phyloP scores from a whole-genome alignment of 2,888 invertebrate species.

The Apotomis capreana region DNA sequence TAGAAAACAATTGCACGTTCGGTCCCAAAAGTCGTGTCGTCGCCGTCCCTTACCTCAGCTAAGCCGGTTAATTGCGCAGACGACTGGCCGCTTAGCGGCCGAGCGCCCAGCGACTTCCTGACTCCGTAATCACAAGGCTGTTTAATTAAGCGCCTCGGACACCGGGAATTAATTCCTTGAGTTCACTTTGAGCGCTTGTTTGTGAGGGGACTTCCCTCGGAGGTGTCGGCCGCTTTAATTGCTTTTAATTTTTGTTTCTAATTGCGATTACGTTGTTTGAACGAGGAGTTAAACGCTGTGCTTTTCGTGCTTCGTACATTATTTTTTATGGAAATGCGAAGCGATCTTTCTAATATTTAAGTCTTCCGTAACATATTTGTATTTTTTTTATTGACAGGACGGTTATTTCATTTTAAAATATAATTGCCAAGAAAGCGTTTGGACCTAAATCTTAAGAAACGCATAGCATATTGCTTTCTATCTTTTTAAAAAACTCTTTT shows the following conservation, averaged over 20 bases:
- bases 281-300: conserved; percentile 10
- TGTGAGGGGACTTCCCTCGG: conserved; percentile 57
- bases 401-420: too few relatives aligned
- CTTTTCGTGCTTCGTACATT: not conserved
- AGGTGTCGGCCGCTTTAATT: conserved; percentile 48
- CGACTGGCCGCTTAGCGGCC: conserved; percentile 70
- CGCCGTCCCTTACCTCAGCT: conserved; percentile 19
- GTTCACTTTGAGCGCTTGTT: conserved; percentile 49
- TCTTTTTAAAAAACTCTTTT: too few relatives aligned
- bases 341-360: not conserved
- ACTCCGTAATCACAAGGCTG: conserved; percentile 81
- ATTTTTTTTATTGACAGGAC: too few relatives aligned
- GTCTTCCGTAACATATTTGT: too few relatives aligned
- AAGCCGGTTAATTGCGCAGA: conserved; percentile 38
- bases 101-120: conserved; percentile 62
- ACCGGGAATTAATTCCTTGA: conserved; percentile 75
- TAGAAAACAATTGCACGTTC: too few relatives aligned
- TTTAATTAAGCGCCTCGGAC: conserved; percentile 77
- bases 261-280: conserved; percentile 37
- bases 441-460: too few relatives aligned
- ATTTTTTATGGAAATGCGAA: not conserved
- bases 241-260: conserved; percentile 41
- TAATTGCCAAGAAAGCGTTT: too few relatives aligned
- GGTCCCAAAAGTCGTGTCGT: conserved; percentile 22
- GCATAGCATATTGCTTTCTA: too few relatives aligned